Evolutionary conservation across 2,888 invertebrate genomes (phyloP), one percentile per base, ranked within the genome.

Genomic region (Lysandra bellargus): DNA sequence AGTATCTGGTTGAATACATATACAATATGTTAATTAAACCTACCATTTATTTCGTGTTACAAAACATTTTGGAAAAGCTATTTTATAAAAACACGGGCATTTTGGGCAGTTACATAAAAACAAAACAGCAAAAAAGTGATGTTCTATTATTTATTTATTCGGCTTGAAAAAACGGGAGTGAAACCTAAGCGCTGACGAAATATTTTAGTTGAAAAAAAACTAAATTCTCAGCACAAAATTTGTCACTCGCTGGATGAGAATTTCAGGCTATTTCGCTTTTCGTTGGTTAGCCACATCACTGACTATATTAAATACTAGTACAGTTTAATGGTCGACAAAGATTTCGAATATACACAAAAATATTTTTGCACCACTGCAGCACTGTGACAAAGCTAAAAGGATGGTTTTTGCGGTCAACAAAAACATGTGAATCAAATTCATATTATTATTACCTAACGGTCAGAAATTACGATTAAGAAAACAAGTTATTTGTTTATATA

Each of bases 131-230:
- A 82, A 82, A 80, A 82, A 79, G 80, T 78, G 72, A 81, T 80
- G 78, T 76, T 73, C 78, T 72, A 80, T 80, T 76, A 79, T 80
- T 83, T 83, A 83, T 83, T 81, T 83, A 80, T 82, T 83, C 80
- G 81, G 78, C 79, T 82, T 83, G 82, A 81, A 79, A 75, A 78
- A 81, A 81, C 61, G 57, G 78, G 80, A 82, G 82, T 81, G 78
- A 80, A 83, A 82, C 80, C 83, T 83, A 83, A 83, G 82, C 83
- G 77, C 80, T 81, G 82, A 82, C 83, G 82, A 83, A 83, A 83
- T 82, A 83, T 82, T 83, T 82, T 83, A 83, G 83, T 83, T 82
- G 81, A 83, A 83, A 83, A 83, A 81, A 81, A 80, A 80, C 82
- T 83, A 82, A 83, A 83, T 83, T 82, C 83, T 82, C 80, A 78